Evolutionary conservation across 2,113 vertebrate genomes (phyloP).

Genomic region (Myodes glareolus): DNA sequence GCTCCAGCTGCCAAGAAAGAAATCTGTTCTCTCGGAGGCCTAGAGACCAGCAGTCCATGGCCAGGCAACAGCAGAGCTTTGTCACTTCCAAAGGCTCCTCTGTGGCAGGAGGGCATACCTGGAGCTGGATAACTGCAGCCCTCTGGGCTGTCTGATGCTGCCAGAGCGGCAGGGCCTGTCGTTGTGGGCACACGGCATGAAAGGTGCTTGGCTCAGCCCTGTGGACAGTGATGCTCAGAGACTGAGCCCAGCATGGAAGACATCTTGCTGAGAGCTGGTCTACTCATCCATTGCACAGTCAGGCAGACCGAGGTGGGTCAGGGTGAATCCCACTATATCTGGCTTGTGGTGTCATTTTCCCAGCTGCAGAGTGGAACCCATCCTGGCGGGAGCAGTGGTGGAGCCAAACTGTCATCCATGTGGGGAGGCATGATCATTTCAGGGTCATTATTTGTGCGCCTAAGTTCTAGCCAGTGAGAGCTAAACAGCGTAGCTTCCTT

Average conservation of each 20-base stretch:
- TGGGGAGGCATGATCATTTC: neutral
- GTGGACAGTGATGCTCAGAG: neutral
- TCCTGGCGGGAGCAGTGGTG: neutral
- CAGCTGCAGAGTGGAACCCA: neutral
- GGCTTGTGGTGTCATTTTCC: neutral
- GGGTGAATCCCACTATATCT: neutral
- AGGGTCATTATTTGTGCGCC: neutral
- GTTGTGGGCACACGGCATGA: neutral
- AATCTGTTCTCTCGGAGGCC: fast-evolving
- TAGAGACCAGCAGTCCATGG: neutral
- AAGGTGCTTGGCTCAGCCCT: fast-evolving
- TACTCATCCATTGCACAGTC: neutral
- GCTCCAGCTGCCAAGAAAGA: neutral
- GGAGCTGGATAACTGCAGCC: too few species aligned
- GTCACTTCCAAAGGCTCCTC: fast-evolving
- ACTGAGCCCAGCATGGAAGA: neutral
- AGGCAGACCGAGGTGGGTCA: neutral
- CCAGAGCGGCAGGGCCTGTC: neutral
- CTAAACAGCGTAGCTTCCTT: neutral
- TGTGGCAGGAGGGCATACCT: too few species aligned
- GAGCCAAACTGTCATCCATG: neutral
- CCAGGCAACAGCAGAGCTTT: fast-evolving
- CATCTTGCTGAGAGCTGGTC: neutral
- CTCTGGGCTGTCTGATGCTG: neutral
- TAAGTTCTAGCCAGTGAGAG: neutral